Conservation (phyloP, 2,113 vertebrate species). For the Coryphaenoides rupestris region DNA sequence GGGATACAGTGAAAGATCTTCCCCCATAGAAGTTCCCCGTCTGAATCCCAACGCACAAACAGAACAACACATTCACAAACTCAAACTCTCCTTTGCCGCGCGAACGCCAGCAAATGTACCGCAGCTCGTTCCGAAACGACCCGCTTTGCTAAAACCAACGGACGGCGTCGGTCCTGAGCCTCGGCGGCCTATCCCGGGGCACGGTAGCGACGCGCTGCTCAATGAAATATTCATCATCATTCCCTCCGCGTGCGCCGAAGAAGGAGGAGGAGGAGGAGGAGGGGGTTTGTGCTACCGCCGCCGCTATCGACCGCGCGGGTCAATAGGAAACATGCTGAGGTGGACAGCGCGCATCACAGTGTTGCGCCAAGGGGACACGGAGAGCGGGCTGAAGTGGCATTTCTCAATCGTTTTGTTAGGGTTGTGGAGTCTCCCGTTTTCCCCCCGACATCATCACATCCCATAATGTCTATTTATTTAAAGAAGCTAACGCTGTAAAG, state of each 20-base stretch:
- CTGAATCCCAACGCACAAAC: too few species aligned
- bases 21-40: too few species aligned
- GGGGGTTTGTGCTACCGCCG: neutral
- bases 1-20: too few species aligned
- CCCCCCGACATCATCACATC: too few species aligned
- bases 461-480: too few species aligned
- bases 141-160: slow-evolving; percentile 17
- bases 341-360: neutral
- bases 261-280: too few species aligned
- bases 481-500: too few species aligned
- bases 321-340: neutral
- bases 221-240: slow-evolving; percentile 26
- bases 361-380: too few species aligned
- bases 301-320: neutral
- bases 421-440: too few species aligned
- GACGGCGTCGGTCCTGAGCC: slow-evolving; percentile 1
- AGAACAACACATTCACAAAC: too few species aligned
- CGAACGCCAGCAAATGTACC: too few species aligned
- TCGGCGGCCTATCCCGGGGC: neutral
- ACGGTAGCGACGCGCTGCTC: slow-evolving; percentile 5
- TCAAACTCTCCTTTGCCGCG: too few species aligned
- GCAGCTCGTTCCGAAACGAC: slow-evolving; percentile 2
- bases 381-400: slow-evolving; percentile 6
- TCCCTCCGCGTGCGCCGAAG: neutral
- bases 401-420: neutral